phyloP scores from a whole-genome alignment of 1,140 invertebrate genomes.

The Pararge aegeria region DNA sequence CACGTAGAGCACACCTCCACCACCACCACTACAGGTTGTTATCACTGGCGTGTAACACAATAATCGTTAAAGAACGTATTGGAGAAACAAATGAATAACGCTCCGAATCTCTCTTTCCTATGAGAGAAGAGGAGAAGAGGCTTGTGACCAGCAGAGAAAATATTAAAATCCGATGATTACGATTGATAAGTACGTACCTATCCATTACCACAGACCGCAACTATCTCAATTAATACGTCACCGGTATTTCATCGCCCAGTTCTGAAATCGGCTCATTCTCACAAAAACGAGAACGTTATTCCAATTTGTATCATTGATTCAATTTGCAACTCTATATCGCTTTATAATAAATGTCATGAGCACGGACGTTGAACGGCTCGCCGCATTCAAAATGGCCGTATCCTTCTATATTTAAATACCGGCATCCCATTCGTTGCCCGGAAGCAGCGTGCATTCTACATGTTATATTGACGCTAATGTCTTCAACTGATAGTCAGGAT shows the following conservation, averaged over 20 bases:
- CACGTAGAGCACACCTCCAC: no score
- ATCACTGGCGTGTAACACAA: no score
- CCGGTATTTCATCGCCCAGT: background rate
- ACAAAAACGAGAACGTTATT: constrained; percentile 5
- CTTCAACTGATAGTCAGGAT: constrained; percentile 21
- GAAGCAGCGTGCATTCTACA: constrained; percentile 26
- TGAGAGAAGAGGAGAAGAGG: no score
- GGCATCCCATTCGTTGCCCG: constrained; percentile 17
- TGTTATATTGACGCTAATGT: constrained; percentile 27
- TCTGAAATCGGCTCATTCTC: constrained; percentile 7
- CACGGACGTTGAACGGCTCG: constrained; percentile 5
- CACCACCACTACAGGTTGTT: no score
- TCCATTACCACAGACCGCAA: background rate
- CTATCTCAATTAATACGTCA: background rate
- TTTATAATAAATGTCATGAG: constrained; percentile 5
- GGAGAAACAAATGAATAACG: no score
- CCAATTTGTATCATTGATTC: constrained; percentile 4
- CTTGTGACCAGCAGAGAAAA: no score
- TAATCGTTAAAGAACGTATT: no score
- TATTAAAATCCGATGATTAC: no score
- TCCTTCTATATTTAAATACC: constrained; percentile 21
- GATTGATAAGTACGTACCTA: background rate
- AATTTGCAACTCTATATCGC: background rate
- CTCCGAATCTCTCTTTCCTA: no score
- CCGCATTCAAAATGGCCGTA: constrained; percentile 12